Evolutionary conservation across 2,888 invertebrate genomes (phyloP), one percentile per base, ranked within the genome.

Genomic region (Aleiodes testaceus): DNA sequence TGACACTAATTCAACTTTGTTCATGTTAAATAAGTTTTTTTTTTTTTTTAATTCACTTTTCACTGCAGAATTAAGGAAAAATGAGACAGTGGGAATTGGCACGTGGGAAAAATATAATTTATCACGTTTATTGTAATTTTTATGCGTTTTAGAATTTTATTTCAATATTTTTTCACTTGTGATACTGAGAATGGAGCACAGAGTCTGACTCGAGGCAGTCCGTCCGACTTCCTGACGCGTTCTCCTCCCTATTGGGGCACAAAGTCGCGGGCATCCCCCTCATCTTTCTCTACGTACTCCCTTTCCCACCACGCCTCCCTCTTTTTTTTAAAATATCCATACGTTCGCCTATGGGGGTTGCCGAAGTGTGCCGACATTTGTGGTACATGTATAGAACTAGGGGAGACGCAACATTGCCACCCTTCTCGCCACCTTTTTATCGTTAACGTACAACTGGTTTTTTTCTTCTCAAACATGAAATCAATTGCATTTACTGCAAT

Each of bases 191-290:
- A 36, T 50, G 66, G 26, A 11, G 7, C 36, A 36, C 36, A 36
- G 36, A 14, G 70, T 6, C 81, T 80, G 83, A 76, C 79, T 78
- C 71, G 73, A 74, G 72, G 72, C 59, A 78, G 74, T 71, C 79
- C 80, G 81, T 82, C 78, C 84, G 84, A 84, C 83, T 84, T 84
- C 79, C 75, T 76, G 76, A 71, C 80, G 76, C 78, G 69, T 70
- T 74, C 75, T 75, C 80, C 77, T 77, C 82, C 82, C 80, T 78
- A 72, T 75, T 36, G 36, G 69, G 75, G 72, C 76, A 80, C 80
- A 80, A 83, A 81, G 77, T 81, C 78, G 70, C 72, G 30, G 52
- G n/a, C 42, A 66, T 52, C 30, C 45, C 47, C 42, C 65, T 16
- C 26, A 26, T 70, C 47, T 63, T 1, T 52, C 59, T 22, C 53